Percentiles rank a stretch among this genome's conserved stretches.
phyloP scores from a whole-genome alignment of 2,797 vertebrate species.

The Sebastes trivittatus region DNA sequence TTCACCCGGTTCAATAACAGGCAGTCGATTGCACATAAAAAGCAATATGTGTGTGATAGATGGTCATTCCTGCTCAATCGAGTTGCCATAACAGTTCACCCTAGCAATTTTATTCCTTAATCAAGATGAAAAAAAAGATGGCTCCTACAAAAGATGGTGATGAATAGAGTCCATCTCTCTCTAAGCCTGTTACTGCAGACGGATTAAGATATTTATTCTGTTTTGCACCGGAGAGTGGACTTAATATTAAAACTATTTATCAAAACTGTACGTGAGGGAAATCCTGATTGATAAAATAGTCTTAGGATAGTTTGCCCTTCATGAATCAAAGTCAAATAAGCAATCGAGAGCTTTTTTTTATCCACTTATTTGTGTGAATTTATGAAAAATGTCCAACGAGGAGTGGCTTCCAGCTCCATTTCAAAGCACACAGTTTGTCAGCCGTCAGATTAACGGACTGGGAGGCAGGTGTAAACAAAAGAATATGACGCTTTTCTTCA shows the following conservation, averaged over 20 bases:
- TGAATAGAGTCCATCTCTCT: constrained; percentile 16
- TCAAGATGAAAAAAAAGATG: constrained; percentile 29
- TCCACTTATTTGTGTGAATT: constrained; percentile 22
- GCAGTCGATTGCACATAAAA: constrained; percentile 8
- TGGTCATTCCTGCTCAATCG: constrained; percentile 25
- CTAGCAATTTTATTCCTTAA: constrained; percentile 33
- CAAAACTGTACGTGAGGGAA: constrained; percentile 13
- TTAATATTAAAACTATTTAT: constrained; percentile 72
- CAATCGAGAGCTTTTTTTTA: constrained; percentile 7
- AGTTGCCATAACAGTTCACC: constrained; percentile 42
- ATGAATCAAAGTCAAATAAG: constrained; percentile 36
- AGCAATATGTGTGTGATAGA: constrained; percentile 49
- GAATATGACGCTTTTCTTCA: constrained; percentile 12
- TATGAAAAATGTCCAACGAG: constrained; percentile 21
- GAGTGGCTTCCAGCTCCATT: neutral
- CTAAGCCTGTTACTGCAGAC: constrained; percentile 44
- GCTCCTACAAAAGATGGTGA: constrained; percentile 21
- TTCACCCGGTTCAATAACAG: constrained; percentile 27
- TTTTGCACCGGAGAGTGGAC: constrained; percentile 23
- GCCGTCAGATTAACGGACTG: constrained; percentile 29
- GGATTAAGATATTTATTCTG: constrained; percentile 31
- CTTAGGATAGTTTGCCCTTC: neutral
- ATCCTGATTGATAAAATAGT: constrained; percentile 8
- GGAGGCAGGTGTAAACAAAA: constrained; percentile 41
- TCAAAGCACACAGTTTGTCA: constrained; percentile 33